phyloP scores from a whole-genome alignment of 2,113 vertebrate genomes.

The Triplophysa dalaica region DNA sequence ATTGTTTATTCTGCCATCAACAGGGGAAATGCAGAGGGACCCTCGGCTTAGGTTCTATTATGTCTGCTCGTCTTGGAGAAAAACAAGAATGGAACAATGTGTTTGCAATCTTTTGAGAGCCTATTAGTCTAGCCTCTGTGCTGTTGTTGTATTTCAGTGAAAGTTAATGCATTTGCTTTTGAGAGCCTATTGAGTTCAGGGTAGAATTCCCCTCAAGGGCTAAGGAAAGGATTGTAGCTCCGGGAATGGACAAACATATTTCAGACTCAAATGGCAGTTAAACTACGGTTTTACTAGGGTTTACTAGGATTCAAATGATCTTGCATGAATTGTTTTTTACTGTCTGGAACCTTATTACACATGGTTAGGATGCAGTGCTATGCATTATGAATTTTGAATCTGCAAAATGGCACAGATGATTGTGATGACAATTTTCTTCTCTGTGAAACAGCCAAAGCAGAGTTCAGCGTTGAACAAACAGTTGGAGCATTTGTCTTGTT shows the following conservation, averaged over 20 bases:
- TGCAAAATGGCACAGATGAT: no score
- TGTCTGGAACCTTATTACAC: no score
- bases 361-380: no score
- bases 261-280: neutral
- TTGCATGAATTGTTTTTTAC: neutral
- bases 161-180: constrained; percentile 14
- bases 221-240: neutral
- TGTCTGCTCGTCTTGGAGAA: constrained; percentile 6
- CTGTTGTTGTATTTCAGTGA: constrained; percentile 1
- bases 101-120: constrained; percentile 34
- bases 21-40: constrained; percentile 20
- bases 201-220: constrained; percentile 14
- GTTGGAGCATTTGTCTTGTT: constrained; percentile 14
- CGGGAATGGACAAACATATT: neutral
- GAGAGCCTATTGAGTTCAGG: neutral
- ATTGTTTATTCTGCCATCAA: constrained; percentile 45
- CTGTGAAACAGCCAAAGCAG: neutral
- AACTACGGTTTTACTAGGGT: constrained; percentile 13
- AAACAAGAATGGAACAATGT: constrained; percentile 23
- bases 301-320: constrained; percentile 7
- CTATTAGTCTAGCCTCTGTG: constrained; percentile 11
- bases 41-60: constrained; percentile 38
- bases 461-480: neutral
- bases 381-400: no score
- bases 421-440: neutral